Base-by-base conservation (phyloP, 2,113 vertebrate species). In the Etheostoma cragini region DNA sequence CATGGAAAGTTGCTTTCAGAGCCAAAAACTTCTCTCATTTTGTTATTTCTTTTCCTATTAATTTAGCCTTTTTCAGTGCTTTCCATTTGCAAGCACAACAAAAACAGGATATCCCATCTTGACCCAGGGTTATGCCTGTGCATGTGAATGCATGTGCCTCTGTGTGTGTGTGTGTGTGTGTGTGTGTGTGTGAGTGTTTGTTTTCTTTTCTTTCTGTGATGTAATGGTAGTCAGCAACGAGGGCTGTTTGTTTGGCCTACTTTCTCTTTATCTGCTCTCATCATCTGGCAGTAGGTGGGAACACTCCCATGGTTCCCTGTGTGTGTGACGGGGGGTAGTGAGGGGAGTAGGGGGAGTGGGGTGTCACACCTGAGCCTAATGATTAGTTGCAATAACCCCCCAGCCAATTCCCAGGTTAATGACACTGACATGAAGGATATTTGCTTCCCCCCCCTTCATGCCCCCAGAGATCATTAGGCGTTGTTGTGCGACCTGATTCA, bases 221-320 rank as follows among this genome's bases (percentile, higher is more conserved):
- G 88, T 91, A 90, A 92, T 46, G 64, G 77, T 68, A 82, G 88
- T 84, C 87, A 78, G 87, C 84, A 64, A 82, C 56, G n/a, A 67
- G 24, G 82, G 64, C 89, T 92, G 92, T 92, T 92, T 92, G 82
- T 88, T 88, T 93, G 92, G 86, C 91, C 91, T 91, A 92, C 83
- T 92, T 92, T 93, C 86, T 57, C 67, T 81, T 72, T 93, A 91
- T 91, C 86, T 81, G 89, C 80, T 82, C 88, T 78, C 87, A 87
- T 94, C 92, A 89, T 92, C 88, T 94, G 90, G 87, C 64, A 10
- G 74, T 30, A 61, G 53, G 82, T 86, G 83, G 78, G 89, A 87
- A 79, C 80, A 88, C 89, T 90, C 90, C 89, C 90, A 88, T 82
- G 80, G 80, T 85, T 88, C 82, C 65, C 69, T 73, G 63, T 76